These are phyloP conservation scores for Drosophila guanche DNA, from an alignment of 1,140 invertebrate genomes.

Conservation along the genomic window DNA sequence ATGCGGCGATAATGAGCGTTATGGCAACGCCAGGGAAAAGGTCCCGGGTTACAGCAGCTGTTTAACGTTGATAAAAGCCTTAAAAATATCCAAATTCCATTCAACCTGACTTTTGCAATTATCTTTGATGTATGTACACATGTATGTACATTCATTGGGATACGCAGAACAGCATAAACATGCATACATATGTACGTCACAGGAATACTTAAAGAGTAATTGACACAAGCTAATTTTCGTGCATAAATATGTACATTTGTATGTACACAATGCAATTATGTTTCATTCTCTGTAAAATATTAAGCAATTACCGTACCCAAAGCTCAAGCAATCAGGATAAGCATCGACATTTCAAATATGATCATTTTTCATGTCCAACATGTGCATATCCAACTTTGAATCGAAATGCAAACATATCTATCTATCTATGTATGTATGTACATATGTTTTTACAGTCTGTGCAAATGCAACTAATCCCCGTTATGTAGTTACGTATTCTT, in stretches of 20 bases:
- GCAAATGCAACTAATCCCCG: conserved; percentile 32
- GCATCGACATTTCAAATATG: background rate
- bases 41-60: conserved; percentile 53
- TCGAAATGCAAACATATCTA: too few relatives aligned
- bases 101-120: conserved; percentile 28
- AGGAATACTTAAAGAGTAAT: too few relatives aligned
- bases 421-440: background rate
- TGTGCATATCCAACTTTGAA: too few relatives aligned
- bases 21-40: conserved; percentile 59
- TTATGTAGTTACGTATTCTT: conserved; percentile 22
- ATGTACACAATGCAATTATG: background rate
- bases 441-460: background rate
- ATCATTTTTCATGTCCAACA: background rate
- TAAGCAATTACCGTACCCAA: too few relatives aligned
- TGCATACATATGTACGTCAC: too few relatives aligned
- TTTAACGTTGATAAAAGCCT: conserved; percentile 53
- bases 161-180: too few relatives aligned
- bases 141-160: background rate
- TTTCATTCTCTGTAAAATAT: too few relatives aligned
- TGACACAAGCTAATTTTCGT: too few relatives aligned
- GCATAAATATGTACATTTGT: conserved; percentile 5
- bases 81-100: conserved; percentile 3
- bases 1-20: conserved; percentile 64
- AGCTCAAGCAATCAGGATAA: background rate
- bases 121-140: conserved; percentile 13